Evolutionary conservation across 2,888 invertebrate species (phyloP).

Genomic region (Conchocele bisecta): DNA sequence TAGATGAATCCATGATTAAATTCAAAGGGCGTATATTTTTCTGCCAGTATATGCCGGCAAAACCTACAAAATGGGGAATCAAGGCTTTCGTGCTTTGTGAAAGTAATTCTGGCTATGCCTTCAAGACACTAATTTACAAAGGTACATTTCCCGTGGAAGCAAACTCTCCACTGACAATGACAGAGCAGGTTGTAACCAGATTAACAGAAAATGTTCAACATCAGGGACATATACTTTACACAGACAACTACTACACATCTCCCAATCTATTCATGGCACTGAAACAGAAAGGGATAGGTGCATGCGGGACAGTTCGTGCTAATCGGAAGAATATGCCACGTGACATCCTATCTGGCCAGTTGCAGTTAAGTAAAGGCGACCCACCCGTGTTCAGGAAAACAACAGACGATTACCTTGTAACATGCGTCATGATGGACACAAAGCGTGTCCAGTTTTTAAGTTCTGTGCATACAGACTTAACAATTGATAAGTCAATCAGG

Average conservation of each 20-base stretch:
- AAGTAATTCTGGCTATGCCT: no score
- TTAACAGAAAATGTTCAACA: no score
- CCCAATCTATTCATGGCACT: constrained; percentile 24
- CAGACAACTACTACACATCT: constrained; percentile 22
- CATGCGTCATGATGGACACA: constrained; percentile 30
- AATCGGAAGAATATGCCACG: constrained; percentile 29
- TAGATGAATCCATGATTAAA: no score
- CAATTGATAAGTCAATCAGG: constrained; percentile 17
- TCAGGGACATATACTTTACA: no score
- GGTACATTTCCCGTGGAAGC: no score
- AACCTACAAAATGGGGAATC: no score
- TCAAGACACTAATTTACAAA: no score
- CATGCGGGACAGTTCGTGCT: constrained; percentile 21
- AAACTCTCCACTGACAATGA: no score
- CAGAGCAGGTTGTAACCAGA: no score
- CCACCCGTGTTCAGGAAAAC: constrained; percentile 26
- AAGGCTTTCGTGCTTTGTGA: no score
- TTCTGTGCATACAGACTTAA: constrained; percentile 12
- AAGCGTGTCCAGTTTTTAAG: constrained; percentile 17
- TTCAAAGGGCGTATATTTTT: no score
- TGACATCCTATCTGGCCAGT: constrained; percentile 8
- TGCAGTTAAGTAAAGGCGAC: constrained; percentile 15
- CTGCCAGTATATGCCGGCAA: no score
- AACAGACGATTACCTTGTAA: constrained; percentile 4
- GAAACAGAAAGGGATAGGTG: constrained; percentile 25